phyloP scores from a whole-genome alignment of 2,888 invertebrate genomes.

The Sclerodermus sp. region DNA sequence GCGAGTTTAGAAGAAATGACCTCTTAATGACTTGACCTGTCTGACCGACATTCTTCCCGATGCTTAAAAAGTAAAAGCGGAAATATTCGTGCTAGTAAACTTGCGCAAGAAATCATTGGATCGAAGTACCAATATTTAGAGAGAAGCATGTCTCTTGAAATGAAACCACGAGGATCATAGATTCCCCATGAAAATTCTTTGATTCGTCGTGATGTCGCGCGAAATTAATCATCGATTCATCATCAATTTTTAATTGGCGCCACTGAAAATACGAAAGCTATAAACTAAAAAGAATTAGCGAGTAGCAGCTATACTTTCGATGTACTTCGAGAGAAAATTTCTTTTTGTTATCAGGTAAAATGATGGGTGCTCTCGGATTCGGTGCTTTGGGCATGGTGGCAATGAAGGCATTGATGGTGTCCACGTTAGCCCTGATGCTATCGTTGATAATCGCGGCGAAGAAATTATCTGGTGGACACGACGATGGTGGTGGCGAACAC shows the following conservation, averaged over 20 bases:
- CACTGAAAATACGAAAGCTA: no score
- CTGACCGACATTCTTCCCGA: neutral
- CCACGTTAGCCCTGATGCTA: constrained; percentile 74
- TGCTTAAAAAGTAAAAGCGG: neutral
- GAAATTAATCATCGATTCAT: no score
- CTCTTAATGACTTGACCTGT: neutral
- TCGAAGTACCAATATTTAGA: neutral
- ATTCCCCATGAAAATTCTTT: no score
- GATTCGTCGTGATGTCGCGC: no score
- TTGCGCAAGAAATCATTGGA: neutral
- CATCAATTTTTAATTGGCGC: no score
- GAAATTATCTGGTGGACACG: constrained; percentile 66
- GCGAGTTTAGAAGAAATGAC: neutral
- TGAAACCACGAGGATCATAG: no score
- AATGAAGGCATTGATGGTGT: constrained; percentile 74
- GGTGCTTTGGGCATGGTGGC: constrained; percentile 76
- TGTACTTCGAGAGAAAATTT: no score
- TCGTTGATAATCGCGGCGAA: constrained; percentile 76
- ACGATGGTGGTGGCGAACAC: constrained; percentile 63
- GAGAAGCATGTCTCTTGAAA: no score
- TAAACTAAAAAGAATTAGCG: no score
- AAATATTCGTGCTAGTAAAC: neutral
- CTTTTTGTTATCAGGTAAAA: constrained; percentile 59
- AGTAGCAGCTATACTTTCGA: no score
- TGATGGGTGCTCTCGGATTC: constrained; percentile 74